Evolutionary conservation across 2,797 vertebrate genomes (phyloP).

Genomic region (Poecilia picta): DNA sequence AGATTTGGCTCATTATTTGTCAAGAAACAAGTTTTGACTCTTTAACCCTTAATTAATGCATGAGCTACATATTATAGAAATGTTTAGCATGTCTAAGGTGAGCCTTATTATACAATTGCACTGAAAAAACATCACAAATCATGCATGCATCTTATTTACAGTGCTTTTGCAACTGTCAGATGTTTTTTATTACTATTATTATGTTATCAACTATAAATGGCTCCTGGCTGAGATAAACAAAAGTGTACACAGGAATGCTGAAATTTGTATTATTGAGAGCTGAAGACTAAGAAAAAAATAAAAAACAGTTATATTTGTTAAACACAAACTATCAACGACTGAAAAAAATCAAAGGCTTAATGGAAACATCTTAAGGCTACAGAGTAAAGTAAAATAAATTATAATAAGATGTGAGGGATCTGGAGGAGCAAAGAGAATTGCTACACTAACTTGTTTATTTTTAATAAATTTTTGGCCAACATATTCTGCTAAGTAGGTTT

Average conservation of each 20-base stretch:
- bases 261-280: background rate
- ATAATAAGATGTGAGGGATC: background rate
- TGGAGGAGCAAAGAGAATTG: background rate
- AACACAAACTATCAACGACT: background rate
- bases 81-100: background rate
- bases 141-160: background rate
- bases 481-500: background rate
- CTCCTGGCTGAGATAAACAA: background rate
- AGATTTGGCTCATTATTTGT: background rate
- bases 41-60: background rate
- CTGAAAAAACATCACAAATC: background rate
- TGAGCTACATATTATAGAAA: no score
- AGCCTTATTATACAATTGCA: background rate
- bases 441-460: background rate
- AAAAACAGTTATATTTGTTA: background rate
- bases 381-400: background rate
- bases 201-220: background rate
- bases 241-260: background rate
- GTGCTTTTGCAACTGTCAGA: background rate
- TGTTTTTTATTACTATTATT: background rate
- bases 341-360: background rate
- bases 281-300: background rate
- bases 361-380: background rate
- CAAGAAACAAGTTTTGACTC: background rate
- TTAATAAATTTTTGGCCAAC: background rate